Percentiles rank a stretch among this genome's conserved stretches.
Conservation (phyloP, 2,888 invertebrate genomes). For the Gymnoscelis rufifasciata region DNA sequence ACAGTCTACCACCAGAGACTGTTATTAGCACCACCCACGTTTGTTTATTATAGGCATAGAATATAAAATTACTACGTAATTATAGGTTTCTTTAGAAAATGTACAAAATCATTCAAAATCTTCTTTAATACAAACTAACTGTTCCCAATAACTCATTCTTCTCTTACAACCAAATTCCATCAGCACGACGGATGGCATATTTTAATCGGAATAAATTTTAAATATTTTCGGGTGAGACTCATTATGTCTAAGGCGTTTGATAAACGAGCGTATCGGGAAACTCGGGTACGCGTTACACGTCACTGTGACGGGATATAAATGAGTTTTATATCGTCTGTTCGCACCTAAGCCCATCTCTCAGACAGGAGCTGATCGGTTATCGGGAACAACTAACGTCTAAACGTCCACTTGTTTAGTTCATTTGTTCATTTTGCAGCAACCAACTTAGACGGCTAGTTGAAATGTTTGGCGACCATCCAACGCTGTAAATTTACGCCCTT, state of each 20-base stretch:
- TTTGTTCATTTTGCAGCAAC: constrained; percentile 69
- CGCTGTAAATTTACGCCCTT: constrained; percentile 72
- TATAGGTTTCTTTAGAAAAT: no score
- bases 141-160: constrained; percentile 32
- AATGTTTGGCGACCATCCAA: constrained; percentile 72
- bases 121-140: constrained; percentile 23
- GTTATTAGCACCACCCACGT: no score
- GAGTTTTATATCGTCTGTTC: constrained; percentile 74
- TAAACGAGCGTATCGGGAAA: constrained; percentile 75
- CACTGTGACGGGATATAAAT: constrained; percentile 73
- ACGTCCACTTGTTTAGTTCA: constrained; percentile 66
- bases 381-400: constrained; percentile 55
- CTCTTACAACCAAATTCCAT: constrained; percentile 39
- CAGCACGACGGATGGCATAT: constrained; percentile 45
- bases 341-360: constrained; percentile 69
- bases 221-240: constrained; percentile 64
- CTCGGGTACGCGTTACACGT: constrained; percentile 69
- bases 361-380: constrained; percentile 55
- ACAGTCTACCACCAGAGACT: no score
- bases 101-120: constrained; percentile 2
- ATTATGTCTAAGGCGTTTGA: constrained; percentile 71
- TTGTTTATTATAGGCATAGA: no score
- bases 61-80: no score
- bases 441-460: constrained; percentile 71
- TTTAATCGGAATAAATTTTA: constrained; percentile 61